These are phyloP conservation scores for Diorhabda sublineata DNA, from an alignment of 1,140 invertebrate species.

Conservation along the genomic window DNA sequence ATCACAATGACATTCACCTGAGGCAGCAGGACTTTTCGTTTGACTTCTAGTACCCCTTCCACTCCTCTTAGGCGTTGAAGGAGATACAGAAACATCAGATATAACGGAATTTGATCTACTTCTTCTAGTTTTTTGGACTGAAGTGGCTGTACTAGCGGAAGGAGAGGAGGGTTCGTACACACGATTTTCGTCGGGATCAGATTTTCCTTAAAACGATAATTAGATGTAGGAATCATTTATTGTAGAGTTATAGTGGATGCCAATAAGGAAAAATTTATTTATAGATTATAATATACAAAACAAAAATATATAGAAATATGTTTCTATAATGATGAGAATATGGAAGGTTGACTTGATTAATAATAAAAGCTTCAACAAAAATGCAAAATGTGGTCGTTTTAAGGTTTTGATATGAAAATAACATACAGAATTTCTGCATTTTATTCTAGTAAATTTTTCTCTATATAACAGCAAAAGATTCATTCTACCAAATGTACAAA, in stretches of 20 bases:
- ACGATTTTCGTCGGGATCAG: constrained; percentile 25
- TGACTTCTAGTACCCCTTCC: constrained; percentile 1
- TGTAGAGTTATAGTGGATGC: too few species aligned
- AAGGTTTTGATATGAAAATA: too few species aligned
- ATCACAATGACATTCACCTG: background rate
- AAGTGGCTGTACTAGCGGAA: constrained; percentile 12
- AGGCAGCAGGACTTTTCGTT: background rate
- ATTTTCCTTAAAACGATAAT: constrained; percentile 15
- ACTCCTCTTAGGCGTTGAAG: constrained; percentile 10
- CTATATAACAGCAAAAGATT: too few species aligned
- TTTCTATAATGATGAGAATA: background rate
- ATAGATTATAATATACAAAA: background rate
- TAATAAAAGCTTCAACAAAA: background rate
- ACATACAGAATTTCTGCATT: too few species aligned
- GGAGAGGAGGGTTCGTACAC: constrained; percentile 20
- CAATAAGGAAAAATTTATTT: too few species aligned
- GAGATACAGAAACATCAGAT: constrained; percentile 19
- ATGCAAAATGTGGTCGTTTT: background rate
- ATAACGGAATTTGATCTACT: constrained; percentile 21
- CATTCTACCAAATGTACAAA: too few species aligned
- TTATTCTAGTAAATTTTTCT: too few species aligned
- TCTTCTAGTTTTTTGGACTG: constrained; percentile 13
- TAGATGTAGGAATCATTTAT: too few species aligned
- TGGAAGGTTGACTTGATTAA: background rate
- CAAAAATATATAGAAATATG: background rate